Conservation (phyloP, 2,888 invertebrate species). For the Herminia tarsipennalis region DNA sequence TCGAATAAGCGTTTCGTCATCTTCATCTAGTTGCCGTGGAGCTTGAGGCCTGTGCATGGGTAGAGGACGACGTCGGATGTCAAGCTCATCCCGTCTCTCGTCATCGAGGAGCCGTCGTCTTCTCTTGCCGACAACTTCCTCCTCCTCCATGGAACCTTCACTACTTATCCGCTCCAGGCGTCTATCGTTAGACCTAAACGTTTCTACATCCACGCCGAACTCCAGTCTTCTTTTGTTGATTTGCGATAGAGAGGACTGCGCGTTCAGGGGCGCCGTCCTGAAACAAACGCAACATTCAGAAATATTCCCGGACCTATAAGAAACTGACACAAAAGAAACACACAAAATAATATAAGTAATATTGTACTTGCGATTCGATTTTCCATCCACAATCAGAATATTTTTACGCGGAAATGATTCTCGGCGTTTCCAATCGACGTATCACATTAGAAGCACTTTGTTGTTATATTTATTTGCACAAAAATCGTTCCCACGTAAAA, state of each 20-base stretch:
- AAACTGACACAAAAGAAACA: constrained; percentile 37
- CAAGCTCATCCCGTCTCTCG: constrained; percentile 65
- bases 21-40: constrained; percentile 79
- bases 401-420: constrained; percentile 86
- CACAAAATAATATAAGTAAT: constrained; percentile 55
- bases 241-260: constrained; percentile 87
- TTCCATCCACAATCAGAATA: constrained; percentile 85
- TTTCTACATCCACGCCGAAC: constrained; percentile 83
- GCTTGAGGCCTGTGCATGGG: constrained; percentile 71
- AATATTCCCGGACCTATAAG: constrained; percentile 35
- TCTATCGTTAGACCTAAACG: constrained; percentile 72
- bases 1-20: constrained; percentile 93
- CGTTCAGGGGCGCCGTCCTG: constrained; percentile 83
- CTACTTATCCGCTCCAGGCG: constrained; percentile 64
- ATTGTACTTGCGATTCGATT: constrained; percentile 83
- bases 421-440: constrained; percentile 83
- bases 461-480: constrained; percentile 76
- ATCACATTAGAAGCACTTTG: constrained; percentile 77
- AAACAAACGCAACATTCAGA: constrained; percentile 66
- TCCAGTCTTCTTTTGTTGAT: constrained; percentile 90
- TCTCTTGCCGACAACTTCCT: constrained; percentile 70
- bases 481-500: constrained; percentile 87
- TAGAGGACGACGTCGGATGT: constrained; percentile 58
- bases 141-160: constrained; percentile 79
- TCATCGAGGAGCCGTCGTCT: constrained; percentile 80